Evolutionary conservation across 1,140 invertebrate species (phyloP).

Genomic region (Solenopsis invicta): DNA sequence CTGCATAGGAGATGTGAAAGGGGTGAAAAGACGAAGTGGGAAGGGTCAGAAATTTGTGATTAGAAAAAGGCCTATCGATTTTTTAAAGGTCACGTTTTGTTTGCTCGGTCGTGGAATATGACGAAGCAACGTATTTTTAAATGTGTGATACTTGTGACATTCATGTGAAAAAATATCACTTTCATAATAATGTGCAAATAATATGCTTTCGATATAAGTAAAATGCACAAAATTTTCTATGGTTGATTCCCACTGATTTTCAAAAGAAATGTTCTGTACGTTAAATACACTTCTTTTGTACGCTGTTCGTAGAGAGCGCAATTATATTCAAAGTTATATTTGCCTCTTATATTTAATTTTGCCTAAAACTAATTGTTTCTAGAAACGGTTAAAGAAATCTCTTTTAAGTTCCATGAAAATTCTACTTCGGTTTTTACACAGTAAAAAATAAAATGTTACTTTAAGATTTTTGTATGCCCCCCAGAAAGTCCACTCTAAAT

Average conservation of each 20-base stretch:
- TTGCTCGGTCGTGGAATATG: neutral
- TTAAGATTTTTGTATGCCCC: no score
- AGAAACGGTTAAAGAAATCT: neutral
- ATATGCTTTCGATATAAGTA: neutral
- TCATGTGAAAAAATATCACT: neutral
- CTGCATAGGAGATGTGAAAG: neutral
- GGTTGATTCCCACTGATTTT: neutral
- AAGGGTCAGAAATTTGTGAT: neutral
- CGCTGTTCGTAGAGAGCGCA: neutral
- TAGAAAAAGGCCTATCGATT: neutral
- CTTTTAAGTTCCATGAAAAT: neutral
- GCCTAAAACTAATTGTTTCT: neutral
- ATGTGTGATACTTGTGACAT: neutral
- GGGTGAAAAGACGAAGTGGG: no score
- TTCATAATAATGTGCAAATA: neutral
- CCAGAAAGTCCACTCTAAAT: no score
- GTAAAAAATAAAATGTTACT: no score
- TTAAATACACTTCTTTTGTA: neutral
- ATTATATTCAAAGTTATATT: neutral
- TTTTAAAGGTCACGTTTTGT: conserved; percentile 1
- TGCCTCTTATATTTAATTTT: conserved; percentile 11
- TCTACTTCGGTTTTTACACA: neutral
- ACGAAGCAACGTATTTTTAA: neutral
- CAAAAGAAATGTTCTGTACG: neutral
- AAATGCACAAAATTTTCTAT: conserved; percentile 8